Evolutionary conservation across 2,797 vertebrate species (phyloP), one percentile per base, ranked within the genome.

Genomic region (Cuculus canorus): DNA sequence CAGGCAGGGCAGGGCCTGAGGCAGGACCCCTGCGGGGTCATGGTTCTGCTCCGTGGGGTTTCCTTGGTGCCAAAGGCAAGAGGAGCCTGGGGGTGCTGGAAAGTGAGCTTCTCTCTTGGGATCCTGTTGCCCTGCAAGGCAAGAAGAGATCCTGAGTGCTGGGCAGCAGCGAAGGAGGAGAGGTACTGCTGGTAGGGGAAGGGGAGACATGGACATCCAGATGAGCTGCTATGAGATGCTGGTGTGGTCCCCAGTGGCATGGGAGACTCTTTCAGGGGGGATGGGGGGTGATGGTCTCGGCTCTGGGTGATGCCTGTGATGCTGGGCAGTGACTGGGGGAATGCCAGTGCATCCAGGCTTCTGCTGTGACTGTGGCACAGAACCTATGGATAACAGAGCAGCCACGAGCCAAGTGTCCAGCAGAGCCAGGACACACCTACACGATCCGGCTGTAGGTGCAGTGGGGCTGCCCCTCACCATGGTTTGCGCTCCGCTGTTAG

Each of bases 41-140:
- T 0, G 0, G 13, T 13, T 48, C 50, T n/a, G 56, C 45, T 82
- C 37, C 1, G 0, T 1, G 63, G 70, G 27, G 11, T 39, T 57
- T 59, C 43, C 35, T 2, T 19, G 52, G 45, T 15, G 25, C 1
- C 5, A 35, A 48, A 33, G 41, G 63, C 54, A 7, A 5, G 4
- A 82, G 66, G 56, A 72, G 52, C 14, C 41, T 47, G n/a, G 23
- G 77, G 59, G 5, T 21, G 45, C 19, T 71, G 77, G 83, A 41
- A 56, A 33, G 15, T 37, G 28, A 28, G 53, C 28, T 66, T 32
- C 50, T 84, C 57, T 64, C 32, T 13, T 0, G 1, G 37, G 45
- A 7, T 50, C 53, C 28, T 68, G 50, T 16, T 52, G 61, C 35
- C 41, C 24, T 52, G n/a, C 1, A 9, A 76, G 41, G n/a, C 3